Percentiles rank a stretch among this genome's conserved stretches.
Conservation (phyloP, 2,888 invertebrate species). For the Meganola albula region DNA sequence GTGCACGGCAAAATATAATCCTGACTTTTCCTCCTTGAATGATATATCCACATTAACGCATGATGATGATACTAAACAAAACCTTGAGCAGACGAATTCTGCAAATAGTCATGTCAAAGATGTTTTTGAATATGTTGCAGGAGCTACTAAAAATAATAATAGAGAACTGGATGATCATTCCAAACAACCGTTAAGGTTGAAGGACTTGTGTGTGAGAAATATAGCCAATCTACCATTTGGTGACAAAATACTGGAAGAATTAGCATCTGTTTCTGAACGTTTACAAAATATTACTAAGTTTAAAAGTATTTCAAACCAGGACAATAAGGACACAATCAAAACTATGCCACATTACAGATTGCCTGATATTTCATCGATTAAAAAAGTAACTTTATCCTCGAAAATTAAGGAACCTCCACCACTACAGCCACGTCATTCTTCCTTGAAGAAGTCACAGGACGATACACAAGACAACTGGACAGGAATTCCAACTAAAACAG, state of each 20-base stretch:
- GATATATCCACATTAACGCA: conserved; percentile 78
- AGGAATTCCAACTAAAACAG: conserved; percentile 78
- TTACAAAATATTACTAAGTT: conserved; percentile 54
- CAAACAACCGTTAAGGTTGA: conserved; percentile 70
- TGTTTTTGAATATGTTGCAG: conserved; percentile 62
- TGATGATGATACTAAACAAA: conserved; percentile 50
- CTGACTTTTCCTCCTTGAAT: conserved; percentile 76
- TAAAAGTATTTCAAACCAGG: conserved; percentile 19
- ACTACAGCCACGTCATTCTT: conserved; percentile 60
- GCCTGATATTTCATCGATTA: conserved; percentile 65
- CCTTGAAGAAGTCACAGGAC: conserved; percentile 54
- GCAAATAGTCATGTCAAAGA: conserved; percentile 58
- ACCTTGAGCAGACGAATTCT: conserved; percentile 30
- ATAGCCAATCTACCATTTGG: conserved; percentile 84
- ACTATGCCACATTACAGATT: conserved; percentile 65
- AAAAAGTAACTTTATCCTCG: conserved; percentile 50
- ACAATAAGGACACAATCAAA: conserved; percentile 11
- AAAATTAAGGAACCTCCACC: conserved; percentile 57
- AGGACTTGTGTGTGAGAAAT: conserved; percentile 81
- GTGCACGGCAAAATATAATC: conserved; percentile 83
- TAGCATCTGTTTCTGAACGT: conserved; percentile 80
- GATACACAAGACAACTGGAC: conserved; percentile 77
- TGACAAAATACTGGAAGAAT: conserved; percentile 81
- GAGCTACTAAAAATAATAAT: conserved; percentile 32
- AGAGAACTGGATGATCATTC: conserved; percentile 14